phyloP scores from a whole-genome alignment of 2,797 vertebrate species.

The Helicolenus hilgendorfi region DNA sequence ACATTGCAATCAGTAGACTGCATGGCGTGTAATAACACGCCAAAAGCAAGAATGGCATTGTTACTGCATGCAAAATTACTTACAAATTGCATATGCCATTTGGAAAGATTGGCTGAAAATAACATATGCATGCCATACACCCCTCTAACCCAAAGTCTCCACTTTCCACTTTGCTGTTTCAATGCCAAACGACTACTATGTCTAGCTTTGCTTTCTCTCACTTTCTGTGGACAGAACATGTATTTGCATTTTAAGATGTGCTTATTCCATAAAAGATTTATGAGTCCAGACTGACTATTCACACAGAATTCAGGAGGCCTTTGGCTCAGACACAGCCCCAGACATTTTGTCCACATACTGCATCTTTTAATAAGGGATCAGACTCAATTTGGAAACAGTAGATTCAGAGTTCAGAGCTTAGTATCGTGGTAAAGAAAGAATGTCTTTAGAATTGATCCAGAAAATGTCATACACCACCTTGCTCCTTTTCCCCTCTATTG shows the following conservation, averaged over 20 bases:
- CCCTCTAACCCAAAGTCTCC: background rate
- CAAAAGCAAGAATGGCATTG: too few species aligned
- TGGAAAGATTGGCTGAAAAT: background rate
- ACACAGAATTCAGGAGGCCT: constrained; percentile 27
- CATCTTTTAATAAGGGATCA: background rate
- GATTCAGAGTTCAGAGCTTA: background rate
- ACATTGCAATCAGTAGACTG: too few species aligned
- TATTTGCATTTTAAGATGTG: constrained; percentile 59
- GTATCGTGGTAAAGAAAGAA: fast-evolving
- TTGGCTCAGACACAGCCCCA: constrained; percentile 1
- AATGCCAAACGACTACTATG: constrained; percentile 4
- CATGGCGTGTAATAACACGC: too few species aligned
- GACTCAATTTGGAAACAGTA: background rate
- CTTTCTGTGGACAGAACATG: constrained; percentile 47
- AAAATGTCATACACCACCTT: background rate
- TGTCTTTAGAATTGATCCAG: background rate
- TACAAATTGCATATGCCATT: too few species aligned
- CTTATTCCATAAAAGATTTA: constrained; percentile 59
- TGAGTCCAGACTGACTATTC: constrained; percentile 21
- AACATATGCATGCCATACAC: background rate
- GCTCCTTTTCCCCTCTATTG: background rate
- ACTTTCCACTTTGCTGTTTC: background rate
- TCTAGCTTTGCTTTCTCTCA: background rate
- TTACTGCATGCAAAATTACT: too few species aligned
- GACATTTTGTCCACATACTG: constrained; percentile 16